phyloP scores from a whole-genome alignment of 2,113 vertebrate genomes.

The Cryptomyrus ogoouensis region DNA sequence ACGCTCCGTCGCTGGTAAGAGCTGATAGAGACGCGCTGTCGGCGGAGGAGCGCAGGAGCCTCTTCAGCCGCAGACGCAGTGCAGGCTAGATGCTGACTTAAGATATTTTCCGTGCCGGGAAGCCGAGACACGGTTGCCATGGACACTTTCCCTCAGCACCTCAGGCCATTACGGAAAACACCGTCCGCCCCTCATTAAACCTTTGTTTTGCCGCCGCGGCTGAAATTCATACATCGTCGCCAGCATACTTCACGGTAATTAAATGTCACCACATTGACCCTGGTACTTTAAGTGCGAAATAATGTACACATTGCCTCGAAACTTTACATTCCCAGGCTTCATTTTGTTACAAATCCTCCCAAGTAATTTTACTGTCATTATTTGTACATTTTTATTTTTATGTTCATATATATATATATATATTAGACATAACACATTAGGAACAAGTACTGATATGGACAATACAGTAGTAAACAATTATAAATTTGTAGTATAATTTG shows the following conservation, averaged over 20 bases:
- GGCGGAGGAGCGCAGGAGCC: neutral
- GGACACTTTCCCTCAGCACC: neutral
- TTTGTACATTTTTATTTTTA: neutral
- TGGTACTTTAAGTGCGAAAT: slow-evolving; percentile 28
- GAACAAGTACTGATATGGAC: neutral
- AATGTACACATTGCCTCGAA: slow-evolving; percentile 23
- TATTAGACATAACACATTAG: neutral
- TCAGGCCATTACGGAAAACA: slow-evolving; percentile 21
- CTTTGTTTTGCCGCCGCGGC: slow-evolving; percentile 17
- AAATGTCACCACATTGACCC: slow-evolving; percentile 28
- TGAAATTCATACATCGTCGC: slow-evolving; percentile 33
- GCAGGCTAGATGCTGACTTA: neutral
- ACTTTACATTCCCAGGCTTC: neutral
- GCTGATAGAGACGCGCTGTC: neutral
- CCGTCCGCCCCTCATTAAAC: neutral
- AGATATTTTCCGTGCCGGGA: neutral
- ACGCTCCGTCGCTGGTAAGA: neutral
- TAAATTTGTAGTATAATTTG: neutral
- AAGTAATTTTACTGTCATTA: neutral
- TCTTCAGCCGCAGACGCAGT: neutral
- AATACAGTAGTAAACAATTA: neutral
- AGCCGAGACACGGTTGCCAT: neutral
- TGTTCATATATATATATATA: neutral
- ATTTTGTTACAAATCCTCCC: neutral
- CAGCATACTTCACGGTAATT: slow-evolving; percentile 27